Conservation (phyloP, 2,797 vertebrate species). For the Darevskia nairensis region DNA sequence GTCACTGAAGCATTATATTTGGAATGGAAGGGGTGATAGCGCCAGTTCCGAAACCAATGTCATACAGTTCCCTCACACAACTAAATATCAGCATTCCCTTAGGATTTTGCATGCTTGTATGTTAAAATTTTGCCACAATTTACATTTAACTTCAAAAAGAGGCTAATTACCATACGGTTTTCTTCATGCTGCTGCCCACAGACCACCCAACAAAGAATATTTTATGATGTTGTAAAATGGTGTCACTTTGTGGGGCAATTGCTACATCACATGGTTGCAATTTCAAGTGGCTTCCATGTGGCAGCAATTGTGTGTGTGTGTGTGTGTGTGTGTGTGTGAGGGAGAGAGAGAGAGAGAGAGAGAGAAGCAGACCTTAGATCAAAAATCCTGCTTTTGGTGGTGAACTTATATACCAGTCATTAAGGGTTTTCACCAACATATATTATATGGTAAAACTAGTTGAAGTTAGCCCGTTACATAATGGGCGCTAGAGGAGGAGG, state of each 20-base stretch:
- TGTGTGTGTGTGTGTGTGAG: too few relatives aligned
- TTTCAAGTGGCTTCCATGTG: not conserved
- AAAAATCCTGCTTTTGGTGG: not conserved
- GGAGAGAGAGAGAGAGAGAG: too few relatives aligned
- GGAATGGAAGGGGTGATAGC: not conserved
- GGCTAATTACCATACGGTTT: not conserved
- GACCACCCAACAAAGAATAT: not conserved
- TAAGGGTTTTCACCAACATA: not conserved
- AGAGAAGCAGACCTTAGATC: not conserved
- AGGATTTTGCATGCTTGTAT: not conserved
- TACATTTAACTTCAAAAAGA: not conserved
- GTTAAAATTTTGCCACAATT: not conserved
- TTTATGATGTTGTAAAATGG: not conserved
- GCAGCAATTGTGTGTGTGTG: not conserved
- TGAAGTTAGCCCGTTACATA: too few relatives aligned
- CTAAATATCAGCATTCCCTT: not conserved
- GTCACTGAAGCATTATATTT: not conserved
- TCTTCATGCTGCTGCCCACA: not conserved
- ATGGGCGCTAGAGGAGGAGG: too few relatives aligned
- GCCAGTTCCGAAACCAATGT: not conserved
- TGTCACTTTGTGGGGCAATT: not conserved
- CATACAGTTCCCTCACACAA: not conserved
- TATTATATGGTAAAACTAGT: not conserved
- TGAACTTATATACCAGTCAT: not conserved
- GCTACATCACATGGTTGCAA: not conserved